A percentile compares a stretch with the other conserved stretches of the same genome.
Evolutionary conservation across 2,888 invertebrate species (phyloP).

Genomic region (Thecocarcelia acutangulata): DNA sequence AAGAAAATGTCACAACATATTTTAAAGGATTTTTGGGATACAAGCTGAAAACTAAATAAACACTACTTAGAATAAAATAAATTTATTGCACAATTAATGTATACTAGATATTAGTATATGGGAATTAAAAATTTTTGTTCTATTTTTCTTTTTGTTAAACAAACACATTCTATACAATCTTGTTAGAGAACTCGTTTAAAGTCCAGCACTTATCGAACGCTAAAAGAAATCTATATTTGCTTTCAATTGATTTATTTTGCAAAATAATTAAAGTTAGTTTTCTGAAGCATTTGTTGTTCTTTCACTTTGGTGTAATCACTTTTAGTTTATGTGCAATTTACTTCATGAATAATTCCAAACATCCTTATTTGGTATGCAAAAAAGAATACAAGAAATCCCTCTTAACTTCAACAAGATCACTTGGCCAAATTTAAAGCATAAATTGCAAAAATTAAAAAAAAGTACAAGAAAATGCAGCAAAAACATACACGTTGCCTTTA

Average conservation of each 20-base stretch:
- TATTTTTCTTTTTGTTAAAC: no score
- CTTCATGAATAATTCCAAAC: constrained; percentile 54
- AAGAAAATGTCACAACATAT: background rate
- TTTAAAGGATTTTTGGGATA: constrained; percentile 2
- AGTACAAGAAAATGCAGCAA: constrained; percentile 1
- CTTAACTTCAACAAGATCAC: constrained; percentile 18
- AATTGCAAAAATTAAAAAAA: constrained; percentile 33
- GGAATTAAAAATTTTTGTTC: no score
- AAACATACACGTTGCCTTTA: background rate
- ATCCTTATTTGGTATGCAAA: constrained; percentile 35
- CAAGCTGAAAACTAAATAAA: background rate
- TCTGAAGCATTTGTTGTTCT: background rate
- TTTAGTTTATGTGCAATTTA: constrained; percentile 39
- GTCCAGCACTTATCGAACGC: no score
- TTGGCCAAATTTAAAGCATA: background rate
- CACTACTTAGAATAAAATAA: background rate
- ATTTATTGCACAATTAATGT: no score
- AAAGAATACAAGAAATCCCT: constrained; percentile 10
- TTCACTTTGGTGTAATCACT: constrained; percentile 2
- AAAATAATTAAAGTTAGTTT: no score
- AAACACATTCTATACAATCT: no score
- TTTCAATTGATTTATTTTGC: no score
- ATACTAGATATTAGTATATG: no score
- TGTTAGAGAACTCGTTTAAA: no score
- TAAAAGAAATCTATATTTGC: no score